phyloP scores from a whole-genome alignment of 2,888 invertebrate species.

The Sphinx pinastri region DNA sequence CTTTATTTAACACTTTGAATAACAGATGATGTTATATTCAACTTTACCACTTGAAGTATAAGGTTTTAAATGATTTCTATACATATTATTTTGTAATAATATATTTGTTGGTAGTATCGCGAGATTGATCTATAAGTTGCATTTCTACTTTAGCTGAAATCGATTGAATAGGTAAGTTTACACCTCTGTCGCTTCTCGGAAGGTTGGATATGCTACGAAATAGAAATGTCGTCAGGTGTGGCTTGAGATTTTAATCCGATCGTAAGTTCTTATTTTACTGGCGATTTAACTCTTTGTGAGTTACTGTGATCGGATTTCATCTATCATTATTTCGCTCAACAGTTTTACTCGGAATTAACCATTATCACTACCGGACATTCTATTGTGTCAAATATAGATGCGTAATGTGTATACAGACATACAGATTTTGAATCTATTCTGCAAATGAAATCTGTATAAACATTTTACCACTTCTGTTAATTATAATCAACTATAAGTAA shows the following conservation, averaged over 20 bases:
- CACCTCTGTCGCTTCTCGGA: conserved; percentile 67
- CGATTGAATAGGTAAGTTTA: conserved; percentile 66
- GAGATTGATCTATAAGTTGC: conserved; percentile 64
- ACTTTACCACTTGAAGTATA: background rate
- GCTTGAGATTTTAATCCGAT: conserved; percentile 64
- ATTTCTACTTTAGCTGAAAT: conserved; percentile 57
- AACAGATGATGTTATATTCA: background rate
- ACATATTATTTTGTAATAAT: background rate
- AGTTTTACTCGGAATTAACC: background rate
- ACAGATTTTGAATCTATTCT: no score
- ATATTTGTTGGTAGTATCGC: conserved; percentile 53
- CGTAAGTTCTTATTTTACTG: conserved; percentile 47
- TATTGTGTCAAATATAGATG: background rate
- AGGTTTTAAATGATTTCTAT: conserved; percentile 8
- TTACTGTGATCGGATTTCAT: conserved; percentile 39
- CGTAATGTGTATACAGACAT: background rate
- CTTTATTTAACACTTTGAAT: conserved; percentile 37
- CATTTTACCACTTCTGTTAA: no score
- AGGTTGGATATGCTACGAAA: conserved; percentile 61
- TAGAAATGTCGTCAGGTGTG: conserved; percentile 70
- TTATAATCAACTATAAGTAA: no score
- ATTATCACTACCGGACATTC: no score
- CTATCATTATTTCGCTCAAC: conserved; percentile 25
- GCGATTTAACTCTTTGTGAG: conserved; percentile 36
- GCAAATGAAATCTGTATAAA: no score